Percentiles rank a stretch among this genome's conserved stretches.
Evolutionary conservation across 2,797 vertebrate genomes (phyloP).

Genomic region (Arnoldichthys spilopterus): DNA sequence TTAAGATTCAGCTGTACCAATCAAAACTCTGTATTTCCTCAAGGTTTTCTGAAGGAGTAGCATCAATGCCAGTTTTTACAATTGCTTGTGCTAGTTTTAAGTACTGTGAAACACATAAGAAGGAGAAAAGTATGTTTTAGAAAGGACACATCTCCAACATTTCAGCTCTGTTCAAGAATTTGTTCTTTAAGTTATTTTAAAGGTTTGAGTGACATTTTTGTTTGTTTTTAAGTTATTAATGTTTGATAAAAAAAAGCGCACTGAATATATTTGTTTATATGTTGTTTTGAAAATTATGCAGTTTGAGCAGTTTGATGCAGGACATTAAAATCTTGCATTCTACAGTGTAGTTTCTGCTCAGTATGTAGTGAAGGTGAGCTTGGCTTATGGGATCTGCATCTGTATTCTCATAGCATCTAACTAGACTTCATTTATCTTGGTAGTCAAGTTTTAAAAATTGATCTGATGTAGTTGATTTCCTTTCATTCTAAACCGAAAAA

Average conservation of each 20-base stretch:
- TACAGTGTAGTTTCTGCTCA: conserved; percentile 35
- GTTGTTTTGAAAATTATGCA: conserved; percentile 42
- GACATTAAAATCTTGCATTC: conserved; percentile 41
- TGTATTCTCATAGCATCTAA: conserved; percentile 14
- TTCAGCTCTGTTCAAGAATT: conserved; percentile 48
- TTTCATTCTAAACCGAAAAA: background rate
- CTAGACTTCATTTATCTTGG: background rate
- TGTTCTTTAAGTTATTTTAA: conserved; percentile 60
- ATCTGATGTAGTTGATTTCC: background rate
- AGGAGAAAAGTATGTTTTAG: conserved; percentile 28
- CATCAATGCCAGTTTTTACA: conserved; percentile 29
- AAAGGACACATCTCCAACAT: conserved; percentile 16
- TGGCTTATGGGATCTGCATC: conserved; percentile 1
- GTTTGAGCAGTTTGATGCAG: conserved; percentile 42
- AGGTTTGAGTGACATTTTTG: conserved; percentile 17
- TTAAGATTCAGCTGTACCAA: conserved; percentile 54
- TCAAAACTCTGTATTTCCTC: conserved; percentile 52
- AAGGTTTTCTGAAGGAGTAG: conserved; percentile 34
- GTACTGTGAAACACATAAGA: conserved; percentile 37
- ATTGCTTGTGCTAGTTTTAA: conserved; percentile 14
- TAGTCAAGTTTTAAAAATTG: background rate
- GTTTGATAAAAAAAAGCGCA: conserved; percentile 44
- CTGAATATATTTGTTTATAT: conserved; percentile 52
- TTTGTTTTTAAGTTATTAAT: conserved; percentile 57
- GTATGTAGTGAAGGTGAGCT: conserved; percentile 14